A percentile compares a stretch with the other conserved stretches of the same genome.
Conservation (phyloP, 2,888 invertebrate genomes). For the Tryphoninae sp. region DNA sequence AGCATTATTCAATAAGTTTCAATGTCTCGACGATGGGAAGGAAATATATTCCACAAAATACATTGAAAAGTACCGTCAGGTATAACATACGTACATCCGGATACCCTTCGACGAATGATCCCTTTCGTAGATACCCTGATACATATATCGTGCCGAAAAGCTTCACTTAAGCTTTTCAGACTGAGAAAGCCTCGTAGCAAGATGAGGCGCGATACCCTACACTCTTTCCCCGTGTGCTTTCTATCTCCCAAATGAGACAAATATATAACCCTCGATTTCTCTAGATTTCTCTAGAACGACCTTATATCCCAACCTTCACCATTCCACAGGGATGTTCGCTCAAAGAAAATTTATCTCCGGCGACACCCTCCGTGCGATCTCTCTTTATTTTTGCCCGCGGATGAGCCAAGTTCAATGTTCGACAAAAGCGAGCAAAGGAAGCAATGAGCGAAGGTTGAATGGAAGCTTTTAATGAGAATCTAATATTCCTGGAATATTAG, state of each 20-base stretch:
- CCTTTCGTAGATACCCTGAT: background rate
- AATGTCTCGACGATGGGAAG: too few species aligned
- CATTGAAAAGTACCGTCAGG: background rate
- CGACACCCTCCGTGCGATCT: background rate
- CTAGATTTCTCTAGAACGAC: conserved; percentile 1
- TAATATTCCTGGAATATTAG: background rate
- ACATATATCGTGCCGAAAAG: conserved; percentile 15
- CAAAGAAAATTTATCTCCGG: conserved; percentile 45
- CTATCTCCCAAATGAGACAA: background rate
- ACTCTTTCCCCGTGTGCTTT: background rate
- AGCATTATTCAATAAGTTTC: too few species aligned
- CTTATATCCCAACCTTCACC: conserved; percentile 5
- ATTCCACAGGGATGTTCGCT: conserved; percentile 11
- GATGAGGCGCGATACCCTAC: background rate
- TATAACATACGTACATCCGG: background rate
- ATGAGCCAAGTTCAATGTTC: background rate
- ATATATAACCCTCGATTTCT: conserved; percentile 41
- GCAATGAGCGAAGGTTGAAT: background rate
- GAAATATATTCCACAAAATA: too few species aligned
- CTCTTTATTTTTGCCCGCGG: background rate
- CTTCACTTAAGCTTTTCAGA: conserved; percentile 18
- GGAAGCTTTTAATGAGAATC: conserved; percentile 3
- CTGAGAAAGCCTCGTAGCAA: conserved; percentile 12
- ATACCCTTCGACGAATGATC: background rate
- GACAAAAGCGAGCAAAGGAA: background rate